A percentile compares a stretch with the other conserved stretches of the same genome.
Conservation (phyloP, 2,797 vertebrate species). For the Phalloptychus januarius region DNA sequence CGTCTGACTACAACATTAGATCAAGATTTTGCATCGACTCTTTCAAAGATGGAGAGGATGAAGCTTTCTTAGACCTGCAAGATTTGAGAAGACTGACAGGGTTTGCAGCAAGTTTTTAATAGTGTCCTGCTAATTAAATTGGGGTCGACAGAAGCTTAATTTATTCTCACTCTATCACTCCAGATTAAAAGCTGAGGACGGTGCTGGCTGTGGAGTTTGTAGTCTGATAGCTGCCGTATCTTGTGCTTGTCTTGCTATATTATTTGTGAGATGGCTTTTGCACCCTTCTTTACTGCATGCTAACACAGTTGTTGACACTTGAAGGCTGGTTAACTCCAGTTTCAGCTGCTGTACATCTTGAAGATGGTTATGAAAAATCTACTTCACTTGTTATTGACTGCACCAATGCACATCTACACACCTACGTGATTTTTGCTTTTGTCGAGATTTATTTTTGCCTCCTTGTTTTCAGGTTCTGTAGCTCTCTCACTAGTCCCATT, state of each 20-base stretch:
- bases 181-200: constrained; percentile 14
- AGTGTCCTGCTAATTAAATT: constrained; percentile 9
- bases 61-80: constrained; percentile 8
- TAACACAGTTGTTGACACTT: neutral
- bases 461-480: neutral
- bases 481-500: neutral
- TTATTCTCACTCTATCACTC: constrained; percentile 4
- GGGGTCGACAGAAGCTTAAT: constrained; percentile 2
- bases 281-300: neutral
- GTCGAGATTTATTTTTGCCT: neutral
- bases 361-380: neutral
- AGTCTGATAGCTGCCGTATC: neutral
- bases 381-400: neutral
- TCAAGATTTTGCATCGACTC: constrained; percentile 36
- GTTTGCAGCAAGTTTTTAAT: constrained; percentile 10
- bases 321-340: neutral
- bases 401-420: neutral
- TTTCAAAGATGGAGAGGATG: constrained; percentile 21
- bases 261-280: constrained; percentile 7
- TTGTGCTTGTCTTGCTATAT: neutral
- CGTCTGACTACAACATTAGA: constrained; percentile 35
- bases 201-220: neutral
- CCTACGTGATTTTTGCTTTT: neutral
- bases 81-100: neutral
- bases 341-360: neutral